A percentile compares a stretch with the other conserved stretches of the same genome.
Conservation (phyloP, 2,888 invertebrate species). For the Chouioia cunea region DNA sequence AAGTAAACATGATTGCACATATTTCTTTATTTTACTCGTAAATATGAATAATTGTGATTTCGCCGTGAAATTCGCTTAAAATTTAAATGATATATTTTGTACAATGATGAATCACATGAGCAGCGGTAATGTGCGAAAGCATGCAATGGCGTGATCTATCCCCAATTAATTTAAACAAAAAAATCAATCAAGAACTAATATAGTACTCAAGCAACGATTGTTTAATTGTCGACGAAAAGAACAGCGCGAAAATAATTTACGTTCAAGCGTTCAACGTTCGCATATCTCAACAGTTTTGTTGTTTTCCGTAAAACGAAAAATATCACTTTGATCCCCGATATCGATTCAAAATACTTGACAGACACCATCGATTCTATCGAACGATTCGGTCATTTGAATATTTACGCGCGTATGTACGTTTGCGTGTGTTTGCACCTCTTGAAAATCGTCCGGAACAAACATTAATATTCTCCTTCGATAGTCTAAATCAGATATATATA, state of each 20-base stretch:
- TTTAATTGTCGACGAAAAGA: constrained; percentile 5
- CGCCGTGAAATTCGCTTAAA: constrained; percentile 25
- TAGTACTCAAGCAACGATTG: constrained; percentile 21
- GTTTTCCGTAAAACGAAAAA: constrained; percentile 26
- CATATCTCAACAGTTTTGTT: constrained; percentile 8
- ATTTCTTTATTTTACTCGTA: constrained; percentile 29
- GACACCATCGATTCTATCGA: constrained; percentile 13
- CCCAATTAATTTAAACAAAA: constrained; percentile 12
- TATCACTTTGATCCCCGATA: constrained; percentile 18
- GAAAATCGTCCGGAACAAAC: constrained; percentile 10
- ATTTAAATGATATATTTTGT: constrained; percentile 38
- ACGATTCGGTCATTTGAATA: no score
- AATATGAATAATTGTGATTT: constrained; percentile 23
- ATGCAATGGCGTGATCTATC: constrained; percentile 11
- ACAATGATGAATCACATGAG: constrained; percentile 28
- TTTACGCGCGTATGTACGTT: constrained; percentile 9
- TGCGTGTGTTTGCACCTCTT: constrained; percentile 13
- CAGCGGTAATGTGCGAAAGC: constrained; percentile 24
- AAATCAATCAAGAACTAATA: constrained; percentile 10
- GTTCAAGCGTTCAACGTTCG: constrained; percentile 15
- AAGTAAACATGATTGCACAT: constrained; percentile 37
- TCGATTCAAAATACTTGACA: constrained; percentile 31
- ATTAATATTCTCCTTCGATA: constrained; percentile 24
- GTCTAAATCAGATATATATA: constrained; percentile 15
- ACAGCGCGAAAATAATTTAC: constrained; percentile 35